Percentiles rank a stretch among this genome's conserved stretches.
phyloP scores from a whole-genome alignment of 2,888 invertebrate genomes.

The Amiota mariae region DNA sequence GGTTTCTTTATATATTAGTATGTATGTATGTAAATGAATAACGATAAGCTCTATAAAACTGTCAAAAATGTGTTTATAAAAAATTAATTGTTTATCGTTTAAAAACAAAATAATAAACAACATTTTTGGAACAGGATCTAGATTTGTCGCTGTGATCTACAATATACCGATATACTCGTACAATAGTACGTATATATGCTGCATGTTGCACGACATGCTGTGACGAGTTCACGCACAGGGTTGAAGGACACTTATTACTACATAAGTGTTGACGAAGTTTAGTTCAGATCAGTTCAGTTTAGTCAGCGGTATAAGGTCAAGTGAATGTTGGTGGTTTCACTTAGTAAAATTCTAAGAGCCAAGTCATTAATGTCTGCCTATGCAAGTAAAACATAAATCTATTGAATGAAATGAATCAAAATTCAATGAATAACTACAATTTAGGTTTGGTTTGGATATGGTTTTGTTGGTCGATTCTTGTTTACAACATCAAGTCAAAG shows the following conservation, averaged over 20 bases:
- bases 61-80: slow-evolving; percentile 21
- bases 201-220: slow-evolving; percentile 10
- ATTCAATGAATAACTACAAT: neutral
- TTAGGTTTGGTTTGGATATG: no score
- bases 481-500: neutral
- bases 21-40: slow-evolving; percentile 3
- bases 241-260: slow-evolving; percentile 30
- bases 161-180: no score
- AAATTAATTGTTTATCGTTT: no score
- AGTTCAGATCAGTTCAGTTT: neutral
- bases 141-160: neutral
- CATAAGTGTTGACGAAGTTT: neutral
- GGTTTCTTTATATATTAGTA: slow-evolving; percentile 8
- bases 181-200: neutral
- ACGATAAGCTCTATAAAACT: slow-evolving; percentile 22
- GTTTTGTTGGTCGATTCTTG: no score
- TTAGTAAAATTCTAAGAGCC: slow-evolving; percentile 1
- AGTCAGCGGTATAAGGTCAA: slow-evolving; percentile 19
- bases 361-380: neutral
- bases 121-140: slow-evolving; percentile 3
- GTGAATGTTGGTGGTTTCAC: slow-evolving; percentile 19
- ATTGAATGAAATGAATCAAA: neutral
- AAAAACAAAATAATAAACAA: slow-evolving; percentile 20
- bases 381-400: no score
- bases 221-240: slow-evolving; percentile 20